Evolutionary conservation across 2,797 vertebrate species (phyloP).

Genomic region (Sebastes diploproa): DNA sequence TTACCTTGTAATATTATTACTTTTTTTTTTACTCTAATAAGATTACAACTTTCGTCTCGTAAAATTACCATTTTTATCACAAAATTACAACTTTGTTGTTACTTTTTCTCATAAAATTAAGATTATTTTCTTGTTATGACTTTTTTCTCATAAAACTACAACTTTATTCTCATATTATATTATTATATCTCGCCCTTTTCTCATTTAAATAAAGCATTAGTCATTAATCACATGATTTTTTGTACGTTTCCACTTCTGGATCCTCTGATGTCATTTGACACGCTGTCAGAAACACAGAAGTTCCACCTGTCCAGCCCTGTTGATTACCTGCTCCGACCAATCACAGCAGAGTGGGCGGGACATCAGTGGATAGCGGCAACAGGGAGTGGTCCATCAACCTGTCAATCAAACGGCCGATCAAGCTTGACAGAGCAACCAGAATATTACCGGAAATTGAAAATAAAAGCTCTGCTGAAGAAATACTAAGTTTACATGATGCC

Average conservation of each 20-base stretch:
- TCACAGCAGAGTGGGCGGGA: slow-evolving; percentile 38
- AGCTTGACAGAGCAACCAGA: not conserved
- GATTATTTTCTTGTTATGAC: too few species aligned
- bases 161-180: too few species aligned
- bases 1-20: too few species aligned
- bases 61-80: too few species aligned
- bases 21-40: too few species aligned
- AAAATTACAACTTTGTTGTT: too few species aligned
- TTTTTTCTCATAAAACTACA: too few species aligned
- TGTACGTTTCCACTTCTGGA: not conserved
- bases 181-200: not conserved
- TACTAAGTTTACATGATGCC: not conserved
- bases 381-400: not conserved
- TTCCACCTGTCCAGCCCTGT: not conserved
- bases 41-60: too few species aligned
- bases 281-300: not conserved
- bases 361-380: slow-evolving; percentile 10
- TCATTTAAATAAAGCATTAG: not conserved
- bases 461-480: not conserved
- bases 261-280: not conserved
- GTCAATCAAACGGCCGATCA: not conserved
- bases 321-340: slow-evolving; percentile 31
- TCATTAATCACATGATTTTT: slow-evolving; percentile 8
- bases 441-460: not conserved
- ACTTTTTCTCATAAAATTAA: too few species aligned